Conservation (phyloP, 2,113 vertebrate species). For the Emydura subglobosa region DNA sequence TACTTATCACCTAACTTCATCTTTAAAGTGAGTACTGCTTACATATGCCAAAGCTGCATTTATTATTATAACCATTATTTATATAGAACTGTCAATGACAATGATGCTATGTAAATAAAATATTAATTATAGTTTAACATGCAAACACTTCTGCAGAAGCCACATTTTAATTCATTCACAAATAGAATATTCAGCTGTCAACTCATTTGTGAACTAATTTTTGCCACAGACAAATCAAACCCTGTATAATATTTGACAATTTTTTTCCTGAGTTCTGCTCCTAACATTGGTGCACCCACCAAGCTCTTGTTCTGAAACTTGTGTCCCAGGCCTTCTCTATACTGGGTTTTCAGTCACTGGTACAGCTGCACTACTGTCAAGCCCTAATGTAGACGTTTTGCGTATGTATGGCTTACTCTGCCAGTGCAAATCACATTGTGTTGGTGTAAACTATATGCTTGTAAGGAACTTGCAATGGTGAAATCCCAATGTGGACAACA, state of each 20-base stretch:
- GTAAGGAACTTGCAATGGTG: not conserved
- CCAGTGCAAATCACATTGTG: not conserved
- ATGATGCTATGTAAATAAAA: not conserved
- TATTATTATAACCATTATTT: not conserved
- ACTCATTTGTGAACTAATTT: not conserved
- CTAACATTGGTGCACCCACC: not conserved
- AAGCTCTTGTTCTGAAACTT: accelerated
- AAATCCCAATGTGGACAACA: not conserved
- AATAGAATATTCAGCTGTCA: not conserved
- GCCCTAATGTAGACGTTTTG: not conserved
- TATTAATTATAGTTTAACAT: not conserved
- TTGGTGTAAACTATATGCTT: not conserved
- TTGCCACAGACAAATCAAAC: not conserved
- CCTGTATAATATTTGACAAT: not conserved
- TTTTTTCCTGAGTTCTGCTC: conserved; percentile 5
- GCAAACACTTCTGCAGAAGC: not conserved
- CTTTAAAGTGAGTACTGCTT: not conserved
- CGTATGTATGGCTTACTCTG: not conserved
- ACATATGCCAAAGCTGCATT: too few species aligned
- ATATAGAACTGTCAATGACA: accelerated
- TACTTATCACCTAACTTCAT: too few species aligned
- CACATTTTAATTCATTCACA: not conserved
- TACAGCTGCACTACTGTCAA: not conserved
- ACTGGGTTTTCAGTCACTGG: not conserved
- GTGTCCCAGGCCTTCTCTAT: not conserved